Base-by-base conservation (phyloP, 2,113 vertebrate genomes). In the Jacana jacana region DNA sequence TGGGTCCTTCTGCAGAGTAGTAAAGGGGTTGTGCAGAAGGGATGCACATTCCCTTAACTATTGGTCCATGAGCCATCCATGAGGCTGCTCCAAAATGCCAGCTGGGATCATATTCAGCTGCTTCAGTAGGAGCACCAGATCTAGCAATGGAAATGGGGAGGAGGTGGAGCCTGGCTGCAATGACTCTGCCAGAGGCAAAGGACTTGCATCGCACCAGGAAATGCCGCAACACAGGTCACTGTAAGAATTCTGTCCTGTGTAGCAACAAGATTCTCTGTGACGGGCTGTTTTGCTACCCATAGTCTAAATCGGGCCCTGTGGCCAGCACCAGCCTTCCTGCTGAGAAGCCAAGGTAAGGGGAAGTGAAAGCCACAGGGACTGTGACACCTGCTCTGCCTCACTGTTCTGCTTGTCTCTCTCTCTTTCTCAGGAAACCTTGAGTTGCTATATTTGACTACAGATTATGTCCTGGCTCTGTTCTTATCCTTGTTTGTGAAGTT, bases 401-500 rank as follows among this genome's bases (percentile, higher is more conserved):
- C 52, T 65, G 23, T 91, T 93, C 40, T 1, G 0, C 60, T 89
- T 90, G 55, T 79, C 39, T 83, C 81, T 81, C 81, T 31, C 39
- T 83, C 81, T 83, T 77, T n/a, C 61, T 46, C 88, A 39, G 75
- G 40, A 92, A 88, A 94, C 96, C 95, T 96, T 97, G 95, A 89
- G 78, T 35, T 95, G 82, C 91, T 97, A 87, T 95, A 93, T 97
- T 91, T 96, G 81, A 91, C 58, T 63, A 31, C 30, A 51, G 88
- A 96, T 96, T 96, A 89, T 3, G 2, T 46, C 65, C 63, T 25
- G 49, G 63, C 44, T 79, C 75, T 46, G 25, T 15, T 89, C 83
- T 93, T 97, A 97, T 97, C 95, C 57, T 85, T 96, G 91, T 96
- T 97, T 97, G 96, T 85, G 83, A 92, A 96, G 81, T 79, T 92